phyloP scores from a whole-genome alignment of 2,888 invertebrate species.

The Apamea crenata region DNA sequence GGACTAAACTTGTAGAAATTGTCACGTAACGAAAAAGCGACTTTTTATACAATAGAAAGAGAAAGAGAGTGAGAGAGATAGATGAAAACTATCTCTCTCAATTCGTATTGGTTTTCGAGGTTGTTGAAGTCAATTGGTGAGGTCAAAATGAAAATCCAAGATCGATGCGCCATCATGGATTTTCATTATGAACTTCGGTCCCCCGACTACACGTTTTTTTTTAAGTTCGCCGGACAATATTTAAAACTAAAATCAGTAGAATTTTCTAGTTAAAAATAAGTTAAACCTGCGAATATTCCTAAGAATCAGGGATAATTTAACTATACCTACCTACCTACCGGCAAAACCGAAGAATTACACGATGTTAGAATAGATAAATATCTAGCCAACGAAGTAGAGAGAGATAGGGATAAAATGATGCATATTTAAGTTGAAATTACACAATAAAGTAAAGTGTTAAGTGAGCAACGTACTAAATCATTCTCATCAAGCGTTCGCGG shows the following conservation, averaged over 20 bases:
- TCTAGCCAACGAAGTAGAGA: not conserved
- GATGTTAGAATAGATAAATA: conserved; percentile 1
- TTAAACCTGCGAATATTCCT: not conserved
- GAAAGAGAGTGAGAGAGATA: no score
- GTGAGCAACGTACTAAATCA: conserved; percentile 19
- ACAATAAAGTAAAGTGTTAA: conserved; percentile 34
- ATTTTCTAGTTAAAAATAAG: not conserved
- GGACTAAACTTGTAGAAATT: no score
- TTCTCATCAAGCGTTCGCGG: conserved; percentile 17
- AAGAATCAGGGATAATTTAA: conserved; percentile 6
- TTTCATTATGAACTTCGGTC: no score
- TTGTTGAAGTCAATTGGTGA: no score
- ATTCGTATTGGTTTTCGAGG: no score
- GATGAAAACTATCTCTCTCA: no score
- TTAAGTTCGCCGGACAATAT: not conserved
- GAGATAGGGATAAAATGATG: conserved; percentile 27
- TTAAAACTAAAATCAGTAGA: not conserved
- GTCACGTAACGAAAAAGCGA: no score
- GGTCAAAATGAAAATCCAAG: no score
- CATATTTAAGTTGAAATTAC: conserved; percentile 27
- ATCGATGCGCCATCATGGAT: no score
- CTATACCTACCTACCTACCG: not conserved
- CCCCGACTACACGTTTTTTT: no score
- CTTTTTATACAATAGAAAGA: no score
- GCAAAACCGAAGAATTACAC: conserved; percentile 14